These are phyloP conservation scores for Cremastinae sp. DNA, from an alignment of 2,888 invertebrate genomes.

Conservation along the genomic window DNA sequence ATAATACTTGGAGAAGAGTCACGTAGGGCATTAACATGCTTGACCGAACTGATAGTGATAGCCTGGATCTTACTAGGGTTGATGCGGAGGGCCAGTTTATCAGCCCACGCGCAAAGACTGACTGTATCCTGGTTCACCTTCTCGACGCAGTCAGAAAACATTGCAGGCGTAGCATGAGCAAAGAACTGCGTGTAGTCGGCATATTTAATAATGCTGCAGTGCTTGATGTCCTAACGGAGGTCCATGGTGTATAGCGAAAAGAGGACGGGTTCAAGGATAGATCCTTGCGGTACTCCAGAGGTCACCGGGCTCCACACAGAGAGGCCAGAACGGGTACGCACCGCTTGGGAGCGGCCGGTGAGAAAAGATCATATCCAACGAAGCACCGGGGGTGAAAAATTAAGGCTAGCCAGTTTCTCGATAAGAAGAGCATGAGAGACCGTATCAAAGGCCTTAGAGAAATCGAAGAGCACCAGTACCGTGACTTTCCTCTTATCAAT, in stretches of 20 bases:
- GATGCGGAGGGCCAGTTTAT: no score
- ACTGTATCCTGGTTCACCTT: no score
- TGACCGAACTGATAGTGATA: no score
- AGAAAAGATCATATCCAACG: slow-evolving; percentile 23
- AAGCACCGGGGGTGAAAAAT: slow-evolving; percentile 1
- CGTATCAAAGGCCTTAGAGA: slow-evolving; percentile 27
- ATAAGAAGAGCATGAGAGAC: slow-evolving; percentile 3
- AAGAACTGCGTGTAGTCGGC: neutral
- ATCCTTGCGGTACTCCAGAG: slow-evolving; percentile 41
- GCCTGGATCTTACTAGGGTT: no score
- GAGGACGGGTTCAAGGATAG: slow-evolving; percentile 20
- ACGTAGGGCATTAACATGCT: no score
- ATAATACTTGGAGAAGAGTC: no score
- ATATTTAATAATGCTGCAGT: no score
- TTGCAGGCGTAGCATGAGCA: neutral
- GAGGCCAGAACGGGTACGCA: neutral
- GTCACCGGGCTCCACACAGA: slow-evolving; percentile 3
- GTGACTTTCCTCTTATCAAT: slow-evolving; percentile 22
- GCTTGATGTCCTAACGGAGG: no score
- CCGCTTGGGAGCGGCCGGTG: slow-evolving; percentile 6
- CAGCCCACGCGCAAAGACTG: no score
- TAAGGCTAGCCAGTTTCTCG: neutral
- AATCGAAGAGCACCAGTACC: slow-evolving; percentile 22
- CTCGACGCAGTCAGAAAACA: neutral
- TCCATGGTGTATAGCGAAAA: slow-evolving; percentile 2